Percentiles rank a stretch among this genome's conserved stretches.
phyloP scores from a whole-genome alignment of 2,113 vertebrate species.

The Brienomyrus brachyistius region DNA sequence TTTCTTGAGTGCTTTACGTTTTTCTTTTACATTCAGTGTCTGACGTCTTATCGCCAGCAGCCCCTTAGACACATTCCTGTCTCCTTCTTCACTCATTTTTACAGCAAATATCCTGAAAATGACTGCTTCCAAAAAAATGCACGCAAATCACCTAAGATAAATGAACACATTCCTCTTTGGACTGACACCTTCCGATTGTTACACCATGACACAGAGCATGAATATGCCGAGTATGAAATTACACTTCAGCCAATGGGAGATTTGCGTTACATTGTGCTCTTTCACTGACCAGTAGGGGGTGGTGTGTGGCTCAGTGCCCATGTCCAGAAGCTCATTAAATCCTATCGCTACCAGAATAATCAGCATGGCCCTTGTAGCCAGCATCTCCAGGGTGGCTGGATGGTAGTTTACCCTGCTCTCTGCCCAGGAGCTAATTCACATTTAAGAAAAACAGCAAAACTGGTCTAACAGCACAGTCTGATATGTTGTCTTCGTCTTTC shows the following conservation, averaged over 20 bases:
- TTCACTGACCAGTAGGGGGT: neutral
- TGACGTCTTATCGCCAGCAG: neutral
- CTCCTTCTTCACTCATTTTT: neutral
- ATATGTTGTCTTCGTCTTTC: neutral
- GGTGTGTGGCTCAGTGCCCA: neutral
- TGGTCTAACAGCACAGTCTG: neutral
- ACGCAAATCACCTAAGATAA: neutral
- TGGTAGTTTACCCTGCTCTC: neutral
- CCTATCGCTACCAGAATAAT: neutral
- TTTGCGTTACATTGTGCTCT: neutral
- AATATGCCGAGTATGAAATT: neutral
- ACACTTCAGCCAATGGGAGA: neutral
- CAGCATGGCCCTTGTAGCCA: neutral
- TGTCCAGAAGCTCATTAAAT: neutral
- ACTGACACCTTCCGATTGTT: neutral
- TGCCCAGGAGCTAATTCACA: neutral
- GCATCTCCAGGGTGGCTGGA: neutral
- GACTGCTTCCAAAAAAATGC: neutral
- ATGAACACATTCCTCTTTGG: neutral
- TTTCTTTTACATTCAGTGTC: neutral
- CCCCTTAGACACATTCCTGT: neutral
- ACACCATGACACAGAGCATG: neutral
- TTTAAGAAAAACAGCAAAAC: neutral
- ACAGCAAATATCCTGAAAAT: neutral
- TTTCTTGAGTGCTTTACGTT: neutral